These are phyloP conservation scores for Diarsia brunnea DNA, from an alignment of 2,888 invertebrate species.

Conservation along the genomic window DNA sequence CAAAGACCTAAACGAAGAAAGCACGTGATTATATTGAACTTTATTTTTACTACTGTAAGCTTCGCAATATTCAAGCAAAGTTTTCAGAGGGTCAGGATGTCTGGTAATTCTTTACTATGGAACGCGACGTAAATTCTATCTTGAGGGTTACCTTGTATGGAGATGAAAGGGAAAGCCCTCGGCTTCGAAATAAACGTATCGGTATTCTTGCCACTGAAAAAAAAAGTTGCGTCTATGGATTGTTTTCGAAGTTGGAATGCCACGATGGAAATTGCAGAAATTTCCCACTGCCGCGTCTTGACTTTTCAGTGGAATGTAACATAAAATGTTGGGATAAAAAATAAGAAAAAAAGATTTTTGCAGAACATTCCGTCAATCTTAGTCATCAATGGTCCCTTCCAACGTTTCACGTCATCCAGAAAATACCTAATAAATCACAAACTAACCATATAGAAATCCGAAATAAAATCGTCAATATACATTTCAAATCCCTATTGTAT, in stretches of 20 bases:
- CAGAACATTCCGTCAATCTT: slow-evolving; percentile 32
- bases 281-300: background rate
- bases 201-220: slow-evolving; percentile 52
- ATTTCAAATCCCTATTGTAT: slow-evolving; percentile 73
- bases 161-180: slow-evolving; percentile 80
- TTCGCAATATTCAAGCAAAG: slow-evolving; percentile 4
- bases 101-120: slow-evolving; percentile 78
- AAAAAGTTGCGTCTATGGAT: slow-evolving; percentile 27
- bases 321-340: background rate
- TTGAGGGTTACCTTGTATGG: slow-evolving; percentile 72
- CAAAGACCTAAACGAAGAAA: slow-evolving; percentile 11
- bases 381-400: slow-evolving; percentile 13
- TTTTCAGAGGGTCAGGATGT: slow-evolving; percentile 13
- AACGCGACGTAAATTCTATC: slow-evolving; percentile 81
- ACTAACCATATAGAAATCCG: slow-evolving; percentile 48
- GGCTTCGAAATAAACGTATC: slow-evolving; percentile 54
- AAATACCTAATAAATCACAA: slow-evolving; percentile 50
- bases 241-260: slow-evolving; percentile 18
- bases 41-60: background rate
- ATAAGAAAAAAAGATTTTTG: background rate
- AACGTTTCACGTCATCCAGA: slow-evolving; percentile 24
- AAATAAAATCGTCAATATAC: slow-evolving; percentile 55
- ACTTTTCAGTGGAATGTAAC: background rate
- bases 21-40: background rate
- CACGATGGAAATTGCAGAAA: slow-evolving; percentile 2